Evolutionary conservation across 2,113 vertebrate genomes (phyloP).

Genomic region (Tupaia chinensis): DNA sequence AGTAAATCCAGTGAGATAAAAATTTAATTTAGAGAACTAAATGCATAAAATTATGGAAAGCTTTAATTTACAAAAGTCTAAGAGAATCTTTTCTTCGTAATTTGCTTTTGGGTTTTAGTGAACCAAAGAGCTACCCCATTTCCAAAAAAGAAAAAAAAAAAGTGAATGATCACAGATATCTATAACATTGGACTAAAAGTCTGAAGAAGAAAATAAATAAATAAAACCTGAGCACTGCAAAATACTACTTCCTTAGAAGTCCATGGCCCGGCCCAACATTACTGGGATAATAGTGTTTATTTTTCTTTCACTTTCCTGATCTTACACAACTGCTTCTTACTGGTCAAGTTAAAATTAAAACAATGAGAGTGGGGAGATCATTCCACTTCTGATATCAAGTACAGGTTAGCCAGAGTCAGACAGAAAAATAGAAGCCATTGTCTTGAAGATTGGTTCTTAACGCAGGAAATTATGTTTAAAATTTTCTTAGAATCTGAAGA

Average conservation of each 20-base stretch:
- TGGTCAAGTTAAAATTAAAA: not conserved
- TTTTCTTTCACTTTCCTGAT: not conserved
- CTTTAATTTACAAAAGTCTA: not conserved
- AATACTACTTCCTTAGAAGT: not conserved
- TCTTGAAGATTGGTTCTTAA: not conserved
- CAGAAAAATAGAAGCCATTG: not conserved
- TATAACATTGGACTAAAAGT: not conserved
- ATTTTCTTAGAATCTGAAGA: not conserved
- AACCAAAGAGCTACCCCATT: not conserved
- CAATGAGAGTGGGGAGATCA: not conserved
- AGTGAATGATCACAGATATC: not conserved
- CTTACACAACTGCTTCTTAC: not conserved
- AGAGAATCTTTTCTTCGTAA: not conserved
- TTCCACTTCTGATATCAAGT: not conserved
- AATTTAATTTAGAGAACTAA: conserved; percentile 12
- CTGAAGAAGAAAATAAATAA: not conserved
- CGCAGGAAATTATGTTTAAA: not conserved
- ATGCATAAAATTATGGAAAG: not conserved
- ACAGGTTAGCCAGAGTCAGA: not conserved
- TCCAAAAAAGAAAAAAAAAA: not conserved
- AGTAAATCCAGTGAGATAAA: not conserved
- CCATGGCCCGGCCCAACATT: not conserved
- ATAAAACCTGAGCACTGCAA: not conserved
- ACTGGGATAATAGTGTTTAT: not conserved
- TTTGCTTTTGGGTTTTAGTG: not conserved